Percentiles rank a stretch among this genome's conserved stretches.
phyloP scores from a whole-genome alignment of 2,113 vertebrate species.

The Rhinichthys klamathensis region DNA sequence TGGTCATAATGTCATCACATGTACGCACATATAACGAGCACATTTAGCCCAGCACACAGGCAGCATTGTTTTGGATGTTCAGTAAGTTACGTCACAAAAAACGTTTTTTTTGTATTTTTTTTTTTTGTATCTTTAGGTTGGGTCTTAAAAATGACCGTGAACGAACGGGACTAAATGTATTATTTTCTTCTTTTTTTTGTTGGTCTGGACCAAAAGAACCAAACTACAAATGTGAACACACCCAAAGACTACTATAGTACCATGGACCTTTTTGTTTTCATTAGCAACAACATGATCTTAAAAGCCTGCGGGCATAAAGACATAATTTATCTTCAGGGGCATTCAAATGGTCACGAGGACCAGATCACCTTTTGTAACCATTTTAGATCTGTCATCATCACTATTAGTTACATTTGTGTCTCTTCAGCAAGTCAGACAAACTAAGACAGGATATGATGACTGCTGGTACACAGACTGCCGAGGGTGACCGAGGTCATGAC shows the following conservation, averaged over 20 bases:
- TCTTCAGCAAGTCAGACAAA: not conserved
- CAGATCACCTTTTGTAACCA: constrained; percentile 18
- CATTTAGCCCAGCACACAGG: too few relatives aligned
- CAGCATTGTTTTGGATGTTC: too few relatives aligned
- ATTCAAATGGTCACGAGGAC: constrained; percentile 6
- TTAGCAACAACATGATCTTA: constrained; percentile 3
- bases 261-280: not conserved
- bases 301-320: not conserved
- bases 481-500: constrained; percentile 48
- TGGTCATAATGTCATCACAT: too few relatives aligned
- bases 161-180: too few relatives aligned
- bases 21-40: too few relatives aligned
- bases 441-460: constrained; percentile 5
- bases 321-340: constrained; percentile 27
- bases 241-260: not conserved
- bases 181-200: too few relatives aligned
- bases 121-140: too few relatives aligned
- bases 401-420: constrained; percentile 38
- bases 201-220: too few relatives aligned
- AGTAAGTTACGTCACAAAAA: too few relatives aligned
- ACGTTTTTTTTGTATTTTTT: too few relatives aligned
- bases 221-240: too few relatives aligned
- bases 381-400: constrained; percentile 40
- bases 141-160: too few relatives aligned
- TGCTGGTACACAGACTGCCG: constrained; percentile 38